phyloP scores from a whole-genome alignment of 1,140 invertebrate genomes.

The Bathynomus jamesi region DNA sequence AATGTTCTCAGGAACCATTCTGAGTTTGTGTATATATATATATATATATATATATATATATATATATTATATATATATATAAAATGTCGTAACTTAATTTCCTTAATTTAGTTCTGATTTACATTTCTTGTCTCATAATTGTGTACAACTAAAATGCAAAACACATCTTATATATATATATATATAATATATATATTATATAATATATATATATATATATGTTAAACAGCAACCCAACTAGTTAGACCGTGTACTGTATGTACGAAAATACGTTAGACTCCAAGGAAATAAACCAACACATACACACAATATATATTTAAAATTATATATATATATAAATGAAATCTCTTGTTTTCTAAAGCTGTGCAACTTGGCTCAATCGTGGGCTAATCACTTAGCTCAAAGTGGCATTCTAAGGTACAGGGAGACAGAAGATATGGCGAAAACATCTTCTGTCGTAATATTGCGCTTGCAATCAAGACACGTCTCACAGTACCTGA shows the following conservation, averaged over 20 bases:
- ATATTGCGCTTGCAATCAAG: neutral
- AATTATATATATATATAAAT: neutral
- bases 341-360: too few relatives aligned
- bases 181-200: neutral
- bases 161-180: neutral
- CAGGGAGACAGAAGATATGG: neutral
- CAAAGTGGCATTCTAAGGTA: slow-evolving; percentile 58
- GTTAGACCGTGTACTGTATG: too few relatives aligned
- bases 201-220: neutral
- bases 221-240: too few relatives aligned
- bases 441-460: slow-evolving; percentile 13
- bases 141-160: neutral
- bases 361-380: slow-evolving; percentile 13
- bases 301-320: neutral
- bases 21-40: too few relatives aligned
- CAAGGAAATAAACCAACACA: too few relatives aligned
- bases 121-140: too few relatives aligned
- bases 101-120: too few relatives aligned
- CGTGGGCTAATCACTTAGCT: slow-evolving; percentile 50
- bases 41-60: too few relatives aligned
- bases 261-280: too few relatives aligned
- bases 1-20: too few relatives aligned
- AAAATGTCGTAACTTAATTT: neutral
- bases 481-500: neutral
- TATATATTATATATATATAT: neutral